phyloP scores from a whole-genome alignment of 1,140 invertebrate species.

The Gyrodactylus bullatarudis region DNA sequence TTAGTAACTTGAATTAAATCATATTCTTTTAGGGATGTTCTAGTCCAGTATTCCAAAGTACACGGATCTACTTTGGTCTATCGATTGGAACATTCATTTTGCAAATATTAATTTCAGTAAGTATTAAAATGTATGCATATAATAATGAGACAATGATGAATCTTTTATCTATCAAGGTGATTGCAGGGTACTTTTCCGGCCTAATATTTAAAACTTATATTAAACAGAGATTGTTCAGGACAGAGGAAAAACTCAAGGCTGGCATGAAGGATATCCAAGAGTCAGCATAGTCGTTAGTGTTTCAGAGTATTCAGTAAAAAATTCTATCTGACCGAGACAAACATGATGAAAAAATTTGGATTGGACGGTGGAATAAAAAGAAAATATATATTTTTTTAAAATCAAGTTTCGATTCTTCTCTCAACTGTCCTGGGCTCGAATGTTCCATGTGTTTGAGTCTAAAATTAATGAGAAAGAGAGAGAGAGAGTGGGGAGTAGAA shows the following conservation, averaged over 20 bases:
- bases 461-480: too few species aligned
- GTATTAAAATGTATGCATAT: neutral
- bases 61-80: neutral
- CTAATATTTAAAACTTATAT: neutral
- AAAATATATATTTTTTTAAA: neutral
- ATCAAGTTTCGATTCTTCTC: too few species aligned
- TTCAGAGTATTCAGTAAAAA: neutral
- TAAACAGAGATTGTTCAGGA: too few species aligned
- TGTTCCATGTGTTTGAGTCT: too few species aligned
- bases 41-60: neutral
- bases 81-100: neutral
- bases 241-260: too few species aligned
- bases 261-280: too few species aligned
- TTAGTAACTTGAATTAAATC: neutral
- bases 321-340: neutral
- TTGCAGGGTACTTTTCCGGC: neutral
- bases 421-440: too few species aligned
- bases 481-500: too few species aligned
- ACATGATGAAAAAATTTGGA: neutral
- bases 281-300: neutral
- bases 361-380: neutral
- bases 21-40: neutral
- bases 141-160: neutral
- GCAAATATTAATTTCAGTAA: neutral
- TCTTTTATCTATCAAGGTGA: neutral